phyloP scores from a whole-genome alignment of 1,140 invertebrate species.

The Camponotus vicinus region DNA sequence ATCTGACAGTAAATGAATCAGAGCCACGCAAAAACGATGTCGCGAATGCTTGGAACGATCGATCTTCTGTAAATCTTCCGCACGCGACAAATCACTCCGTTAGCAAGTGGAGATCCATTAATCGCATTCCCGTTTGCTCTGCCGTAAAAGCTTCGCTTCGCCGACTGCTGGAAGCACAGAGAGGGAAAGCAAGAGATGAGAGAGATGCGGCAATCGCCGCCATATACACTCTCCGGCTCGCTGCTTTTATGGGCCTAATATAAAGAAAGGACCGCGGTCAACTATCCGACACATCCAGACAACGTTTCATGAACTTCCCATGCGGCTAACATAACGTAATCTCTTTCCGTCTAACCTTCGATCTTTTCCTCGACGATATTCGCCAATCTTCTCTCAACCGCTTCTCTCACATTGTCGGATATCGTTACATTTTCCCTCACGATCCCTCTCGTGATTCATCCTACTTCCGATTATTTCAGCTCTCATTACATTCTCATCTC shows the following conservation, averaged over 20 bases:
- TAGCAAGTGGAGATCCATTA: slow-evolving; percentile 64
- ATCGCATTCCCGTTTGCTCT: slow-evolving; percentile 66
- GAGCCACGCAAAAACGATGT: slow-evolving; percentile 11
- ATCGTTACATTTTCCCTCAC: not conserved
- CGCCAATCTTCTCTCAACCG: slow-evolving; percentile 17
- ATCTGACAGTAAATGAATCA: slow-evolving; percentile 39
- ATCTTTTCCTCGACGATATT: slow-evolving; percentile 22
- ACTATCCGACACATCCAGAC: slow-evolving; percentile 77
- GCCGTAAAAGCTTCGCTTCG: slow-evolving; percentile 60
- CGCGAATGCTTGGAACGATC: slow-evolving; percentile 36
- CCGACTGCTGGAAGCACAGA: slow-evolving; percentile 30
- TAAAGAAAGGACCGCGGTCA: slow-evolving; percentile 78
- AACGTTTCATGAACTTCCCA: slow-evolving; percentile 78
- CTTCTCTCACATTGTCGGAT: slow-evolving; percentile 20
- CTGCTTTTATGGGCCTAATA: slow-evolving; percentile 79
- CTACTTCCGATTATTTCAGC: not conserved
- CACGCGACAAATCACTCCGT: slow-evolving; percentile 60
- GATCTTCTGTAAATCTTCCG: slow-evolving; percentile 45
- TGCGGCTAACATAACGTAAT: slow-evolving; percentile 75
- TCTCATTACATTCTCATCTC: slow-evolving; percentile 6
- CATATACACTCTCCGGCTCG: slow-evolving; percentile 72
- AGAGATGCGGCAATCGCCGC: slow-evolving; percentile 69
- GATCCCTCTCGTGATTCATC: slow-evolving; percentile 1
- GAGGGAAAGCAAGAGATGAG: slow-evolving; percentile 28
- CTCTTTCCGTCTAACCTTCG: slow-evolving; percentile 30